phyloP scores from a whole-genome alignment of 2,113 vertebrate genomes.

The Alexandromys fortis region DNA sequence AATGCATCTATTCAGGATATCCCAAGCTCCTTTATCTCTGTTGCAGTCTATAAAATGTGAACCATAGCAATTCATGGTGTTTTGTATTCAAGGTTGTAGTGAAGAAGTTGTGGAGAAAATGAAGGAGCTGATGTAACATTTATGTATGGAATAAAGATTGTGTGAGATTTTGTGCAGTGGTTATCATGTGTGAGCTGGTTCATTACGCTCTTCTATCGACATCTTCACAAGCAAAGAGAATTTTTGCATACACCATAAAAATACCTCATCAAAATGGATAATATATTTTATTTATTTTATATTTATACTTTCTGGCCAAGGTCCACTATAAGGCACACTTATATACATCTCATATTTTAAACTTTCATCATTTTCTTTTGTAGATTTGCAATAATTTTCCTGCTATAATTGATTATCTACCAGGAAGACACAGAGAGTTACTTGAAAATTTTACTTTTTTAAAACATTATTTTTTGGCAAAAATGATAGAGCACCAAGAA shows the following conservation, averaged over 20 bases:
- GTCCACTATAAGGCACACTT: fast-evolving
- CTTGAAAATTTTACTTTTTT: constrained; percentile 53
- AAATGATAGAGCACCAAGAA: constrained; percentile 84
- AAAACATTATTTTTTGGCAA: constrained; percentile 74
- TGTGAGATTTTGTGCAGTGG: background rate
- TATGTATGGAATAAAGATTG: background rate
- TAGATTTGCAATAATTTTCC: constrained; percentile 89
- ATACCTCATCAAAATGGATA: background rate
- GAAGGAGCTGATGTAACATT: background rate
- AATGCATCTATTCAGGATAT: background rate
- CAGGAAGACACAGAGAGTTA: constrained; percentile 82
- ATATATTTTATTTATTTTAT: background rate
- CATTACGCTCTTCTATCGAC: background rate
- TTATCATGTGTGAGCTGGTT: background rate
- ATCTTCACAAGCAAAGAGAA: background rate
- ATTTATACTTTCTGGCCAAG: background rate
- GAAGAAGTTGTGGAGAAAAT: background rate
- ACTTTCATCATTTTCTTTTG: background rate
- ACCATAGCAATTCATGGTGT: background rate
- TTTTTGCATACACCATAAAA: background rate
- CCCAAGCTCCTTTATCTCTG: background rate
- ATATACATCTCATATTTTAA: background rate
- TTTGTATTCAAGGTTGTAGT: background rate
- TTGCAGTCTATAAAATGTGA: background rate
- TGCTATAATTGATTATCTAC: constrained; percentile 81